phyloP scores from a whole-genome alignment of 2,113 vertebrate genomes.

The Gila orcuttii region DNA sequence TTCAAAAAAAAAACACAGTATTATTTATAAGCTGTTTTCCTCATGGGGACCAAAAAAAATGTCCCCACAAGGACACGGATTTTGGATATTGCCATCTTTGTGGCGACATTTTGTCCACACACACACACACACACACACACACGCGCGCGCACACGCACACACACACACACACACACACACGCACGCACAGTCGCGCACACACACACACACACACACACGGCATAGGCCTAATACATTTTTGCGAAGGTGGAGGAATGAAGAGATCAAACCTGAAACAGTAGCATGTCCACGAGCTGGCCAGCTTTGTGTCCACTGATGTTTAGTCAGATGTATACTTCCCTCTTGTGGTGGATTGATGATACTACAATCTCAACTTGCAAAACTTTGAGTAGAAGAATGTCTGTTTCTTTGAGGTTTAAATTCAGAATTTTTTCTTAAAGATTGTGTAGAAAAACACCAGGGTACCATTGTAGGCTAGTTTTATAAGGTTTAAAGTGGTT shows the following conservation, averaged over 20 bases:
- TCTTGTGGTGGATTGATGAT: slow-evolving; percentile 51
- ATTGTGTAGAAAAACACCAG: not conserved
- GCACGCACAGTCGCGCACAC: too few species aligned
- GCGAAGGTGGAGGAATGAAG: not conserved
- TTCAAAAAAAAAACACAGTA: too few species aligned
- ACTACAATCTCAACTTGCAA: slow-evolving; percentile 9
- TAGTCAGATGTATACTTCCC: slow-evolving; percentile 48
- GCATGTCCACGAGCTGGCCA: not conserved
- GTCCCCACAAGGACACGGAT: too few species aligned
- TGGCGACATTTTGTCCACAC: not conserved
- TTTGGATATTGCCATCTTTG: too few species aligned
- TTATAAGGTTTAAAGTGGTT: too few species aligned
- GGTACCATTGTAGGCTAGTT: not conserved
- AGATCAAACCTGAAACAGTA: not conserved
- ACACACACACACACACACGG: not conserved
- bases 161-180: not conserved
- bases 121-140: not conserved
- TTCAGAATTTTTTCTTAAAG: not conserved
- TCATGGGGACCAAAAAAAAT: too few species aligned
- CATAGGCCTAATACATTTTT: not conserved
- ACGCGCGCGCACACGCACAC: not conserved
- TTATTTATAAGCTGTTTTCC: too few species aligned
- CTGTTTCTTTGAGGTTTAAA: not conserved
- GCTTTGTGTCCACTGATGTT: too few species aligned
- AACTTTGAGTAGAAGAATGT: not conserved